Conservation (phyloP, 2,113 vertebrate species). For the Struthidea cinerea region DNA sequence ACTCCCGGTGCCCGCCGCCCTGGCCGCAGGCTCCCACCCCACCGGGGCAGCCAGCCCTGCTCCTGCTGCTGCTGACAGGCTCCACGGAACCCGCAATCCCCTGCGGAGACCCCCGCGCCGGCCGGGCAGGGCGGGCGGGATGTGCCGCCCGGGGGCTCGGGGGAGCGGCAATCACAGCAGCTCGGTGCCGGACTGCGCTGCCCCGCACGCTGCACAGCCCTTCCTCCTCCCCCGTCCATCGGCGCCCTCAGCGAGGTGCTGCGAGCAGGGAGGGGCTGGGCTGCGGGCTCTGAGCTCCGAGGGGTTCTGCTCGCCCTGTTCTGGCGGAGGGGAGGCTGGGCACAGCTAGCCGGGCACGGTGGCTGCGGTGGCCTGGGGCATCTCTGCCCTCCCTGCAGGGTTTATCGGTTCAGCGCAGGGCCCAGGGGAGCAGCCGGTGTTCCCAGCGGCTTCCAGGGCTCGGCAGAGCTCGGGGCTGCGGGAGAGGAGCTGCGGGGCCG, state of each 20-base stretch:
- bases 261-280: neutral
- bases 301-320: neutral
- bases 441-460: neutral
- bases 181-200: too few relatives aligned
- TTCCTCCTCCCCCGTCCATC: neutral
- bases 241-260: neutral
- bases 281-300: neutral
- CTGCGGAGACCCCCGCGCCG: neutral
- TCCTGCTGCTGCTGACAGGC: neutral
- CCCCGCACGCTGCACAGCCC: too few relatives aligned
- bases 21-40: neutral
- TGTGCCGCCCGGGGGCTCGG: neutral
- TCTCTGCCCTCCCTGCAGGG: neutral
- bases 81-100: neutral
- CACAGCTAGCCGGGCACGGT: neutral
- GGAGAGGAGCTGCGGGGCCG: neutral
- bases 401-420: neutral
- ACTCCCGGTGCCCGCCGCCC: neutral
- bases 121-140: neutral
- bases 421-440: neutral
- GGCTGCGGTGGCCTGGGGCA: neutral
- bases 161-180: neutral
- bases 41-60: neutral
- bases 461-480: neutral
- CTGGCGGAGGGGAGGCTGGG: neutral